Evolutionary conservation across 2,113 vertebrate species (phyloP).

Genomic region (Sceloporus tristichus): DNA sequence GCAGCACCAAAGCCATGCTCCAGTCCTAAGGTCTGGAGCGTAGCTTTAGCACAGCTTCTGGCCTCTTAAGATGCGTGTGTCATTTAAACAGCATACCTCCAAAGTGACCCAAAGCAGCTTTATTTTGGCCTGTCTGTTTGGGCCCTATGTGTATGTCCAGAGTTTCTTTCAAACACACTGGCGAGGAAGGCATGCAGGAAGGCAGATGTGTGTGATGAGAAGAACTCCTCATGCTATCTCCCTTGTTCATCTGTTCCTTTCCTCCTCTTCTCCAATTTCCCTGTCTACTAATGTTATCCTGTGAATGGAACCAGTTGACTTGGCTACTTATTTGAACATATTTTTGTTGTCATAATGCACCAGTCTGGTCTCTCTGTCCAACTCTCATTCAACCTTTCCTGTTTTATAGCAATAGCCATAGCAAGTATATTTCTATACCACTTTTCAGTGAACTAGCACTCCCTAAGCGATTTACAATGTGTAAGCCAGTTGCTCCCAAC

Average conservation of each 20-base stretch:
- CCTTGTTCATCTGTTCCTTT: neutral
- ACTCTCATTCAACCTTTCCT: neutral
- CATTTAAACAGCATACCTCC: too few relatives aligned
- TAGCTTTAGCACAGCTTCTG: too few relatives aligned
- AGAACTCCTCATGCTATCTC: neutral
- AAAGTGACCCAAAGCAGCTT: too few relatives aligned
- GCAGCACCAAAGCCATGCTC: too few relatives aligned
- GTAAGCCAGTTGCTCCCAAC: too few relatives aligned
- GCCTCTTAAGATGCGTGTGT: too few relatives aligned
- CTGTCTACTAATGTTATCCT: neutral
- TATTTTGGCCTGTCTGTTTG: too few relatives aligned
- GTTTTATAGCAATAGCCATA: neutral
- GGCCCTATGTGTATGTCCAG: neutral
- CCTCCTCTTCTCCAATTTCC: neutral
- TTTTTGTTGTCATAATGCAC: conserved; percentile 2
- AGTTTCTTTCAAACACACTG: neutral
- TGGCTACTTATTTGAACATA: neutral
- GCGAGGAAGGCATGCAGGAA: neutral
- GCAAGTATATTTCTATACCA: too few relatives aligned
- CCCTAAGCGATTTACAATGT: too few relatives aligned
- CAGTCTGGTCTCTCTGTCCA: neutral
- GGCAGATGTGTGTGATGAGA: neutral
- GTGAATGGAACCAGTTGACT: neutral
- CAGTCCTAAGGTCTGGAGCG: too few relatives aligned
- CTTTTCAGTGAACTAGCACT: too few relatives aligned